A percentile compares a stretch with the other conserved stretches of the same genome.
Conservation (phyloP, 1,140 invertebrate genomes). For the Calosoma granatense region DNA sequence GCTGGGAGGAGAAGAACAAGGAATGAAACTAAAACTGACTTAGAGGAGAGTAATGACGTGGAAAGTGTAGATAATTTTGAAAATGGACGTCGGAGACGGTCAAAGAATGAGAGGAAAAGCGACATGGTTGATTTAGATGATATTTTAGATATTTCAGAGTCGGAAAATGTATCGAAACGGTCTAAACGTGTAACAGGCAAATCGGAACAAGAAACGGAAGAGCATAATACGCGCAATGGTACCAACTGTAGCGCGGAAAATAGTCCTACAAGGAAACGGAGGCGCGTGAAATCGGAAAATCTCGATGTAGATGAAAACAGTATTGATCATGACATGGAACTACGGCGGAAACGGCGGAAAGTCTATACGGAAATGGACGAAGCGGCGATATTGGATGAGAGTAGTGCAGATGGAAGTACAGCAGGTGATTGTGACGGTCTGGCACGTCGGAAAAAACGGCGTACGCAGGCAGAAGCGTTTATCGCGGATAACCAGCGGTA, state of each 20-base stretch:
- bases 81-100: too few relatives aligned
- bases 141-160: too few relatives aligned
- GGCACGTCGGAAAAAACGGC: slow-evolving; percentile 35
- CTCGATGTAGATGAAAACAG: neutral
- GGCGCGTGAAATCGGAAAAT: neutral
- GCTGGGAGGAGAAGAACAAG: too few relatives aligned
- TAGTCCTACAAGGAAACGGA: slow-evolving; percentile 4
- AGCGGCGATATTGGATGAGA: slow-evolving; percentile 25
- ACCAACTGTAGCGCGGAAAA: neutral
- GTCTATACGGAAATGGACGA: slow-evolving; percentile 25
- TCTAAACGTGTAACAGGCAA: too few relatives aligned
- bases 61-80: too few relatives aligned
- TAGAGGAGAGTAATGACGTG: too few relatives aligned
- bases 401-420: slow-evolving; percentile 20
- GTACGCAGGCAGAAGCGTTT: slow-evolving; percentile 46
- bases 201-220: too few relatives aligned
- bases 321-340: slow-evolving; percentile 16
- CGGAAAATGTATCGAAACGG: too few relatives aligned
- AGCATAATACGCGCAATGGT: neutral
- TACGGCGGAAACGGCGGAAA: slow-evolving; percentile 11
- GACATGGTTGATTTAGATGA: too few relatives aligned
- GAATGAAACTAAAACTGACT: too few relatives aligned
- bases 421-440: slow-evolving; percentile 7
- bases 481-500: slow-evolving; percentile 50
- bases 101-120: too few relatives aligned